These are phyloP conservation scores for Liasis olivaceus DNA, from an alignment of 2,797 vertebrate genomes.

Conservation along the genomic window DNA sequence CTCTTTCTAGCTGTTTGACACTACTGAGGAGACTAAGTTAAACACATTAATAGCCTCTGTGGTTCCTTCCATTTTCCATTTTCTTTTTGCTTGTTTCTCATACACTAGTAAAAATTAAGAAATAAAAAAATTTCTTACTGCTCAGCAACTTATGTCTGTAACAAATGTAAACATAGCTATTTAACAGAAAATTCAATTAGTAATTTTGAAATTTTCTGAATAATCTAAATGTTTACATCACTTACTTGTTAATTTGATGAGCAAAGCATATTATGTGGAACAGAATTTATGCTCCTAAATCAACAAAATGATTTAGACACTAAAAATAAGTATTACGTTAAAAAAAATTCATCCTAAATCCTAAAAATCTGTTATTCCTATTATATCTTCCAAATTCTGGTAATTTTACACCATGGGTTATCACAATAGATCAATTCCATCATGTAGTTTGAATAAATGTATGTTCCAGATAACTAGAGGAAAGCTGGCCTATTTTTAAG, in stretches of 20 bases:
- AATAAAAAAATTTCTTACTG: too few relatives aligned
- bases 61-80: too few relatives aligned
- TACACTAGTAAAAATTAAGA: too few relatives aligned
- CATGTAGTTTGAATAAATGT: not conserved
- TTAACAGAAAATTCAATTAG: too few relatives aligned
- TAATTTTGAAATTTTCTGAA: not conserved
- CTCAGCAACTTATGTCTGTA: too few relatives aligned
- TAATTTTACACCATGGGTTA: not conserved
- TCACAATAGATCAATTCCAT: not conserved
- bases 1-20: too few relatives aligned
- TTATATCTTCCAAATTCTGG: not conserved
- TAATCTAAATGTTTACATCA: not conserved
- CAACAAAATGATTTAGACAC: not conserved
- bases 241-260: not conserved
- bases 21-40: too few relatives aligned
- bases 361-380: not conserved
- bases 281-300: not conserved
- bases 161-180: too few relatives aligned
- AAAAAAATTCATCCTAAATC: not conserved
- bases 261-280: not conserved
- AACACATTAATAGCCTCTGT: too few relatives aligned
- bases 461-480: not conserved
- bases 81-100: too few relatives aligned
- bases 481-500: not conserved
- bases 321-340: not conserved